Base-by-base conservation (phyloP, 2,888 invertebrate species). In the Archips xylosteana region DNA sequence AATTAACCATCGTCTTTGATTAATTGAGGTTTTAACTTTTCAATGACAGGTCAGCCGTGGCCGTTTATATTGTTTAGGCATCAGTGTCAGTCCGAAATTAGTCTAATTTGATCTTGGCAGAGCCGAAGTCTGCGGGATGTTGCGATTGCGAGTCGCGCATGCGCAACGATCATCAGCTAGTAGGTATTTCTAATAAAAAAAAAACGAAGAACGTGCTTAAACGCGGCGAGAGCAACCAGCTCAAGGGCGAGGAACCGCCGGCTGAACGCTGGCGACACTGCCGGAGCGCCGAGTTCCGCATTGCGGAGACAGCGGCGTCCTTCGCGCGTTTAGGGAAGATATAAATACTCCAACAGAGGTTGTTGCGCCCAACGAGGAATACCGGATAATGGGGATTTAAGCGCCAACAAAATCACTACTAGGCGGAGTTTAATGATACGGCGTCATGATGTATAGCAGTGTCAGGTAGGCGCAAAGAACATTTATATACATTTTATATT, bases 51-150 rank as follows among this genome's bases (percentile, higher is more conserved):
- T 80, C 82, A 77, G 78, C 76, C 71, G 75, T 72, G 76, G 83
- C 84, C 83, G 84, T 85, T 87, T 78, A 79, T 78, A 77, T 75
- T 72, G 75, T 75, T 76, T 80, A 85, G 80, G 77, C 81, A 81
- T 85, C 84, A 84, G 81, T 82, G 84, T 87, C 85, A 84, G 84
- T 82, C 79, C 69, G 80, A 82, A 88, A 87, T 86, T 75, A 84
- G 84, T 86, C 86, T 89, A 90, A 90, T 89, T 89, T 85, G 80
- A 90, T 87, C 89, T 90, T 90, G 90, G 90, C 90, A 89, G 80
- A 79, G 83, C 78, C 79, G 79, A 78, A 82, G 82, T 80, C 79
- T 78, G 76, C 77, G 66, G 70, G 75, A 76, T 74, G 71, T 70
- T 67, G 75, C 75, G 64, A 59, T 70, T 70, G 74, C 75, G 63